Evolutionary conservation across 2,888 invertebrate species (phyloP), one percentile per base, ranked within the genome.

Genomic region (Ectemnius continuus): DNA sequence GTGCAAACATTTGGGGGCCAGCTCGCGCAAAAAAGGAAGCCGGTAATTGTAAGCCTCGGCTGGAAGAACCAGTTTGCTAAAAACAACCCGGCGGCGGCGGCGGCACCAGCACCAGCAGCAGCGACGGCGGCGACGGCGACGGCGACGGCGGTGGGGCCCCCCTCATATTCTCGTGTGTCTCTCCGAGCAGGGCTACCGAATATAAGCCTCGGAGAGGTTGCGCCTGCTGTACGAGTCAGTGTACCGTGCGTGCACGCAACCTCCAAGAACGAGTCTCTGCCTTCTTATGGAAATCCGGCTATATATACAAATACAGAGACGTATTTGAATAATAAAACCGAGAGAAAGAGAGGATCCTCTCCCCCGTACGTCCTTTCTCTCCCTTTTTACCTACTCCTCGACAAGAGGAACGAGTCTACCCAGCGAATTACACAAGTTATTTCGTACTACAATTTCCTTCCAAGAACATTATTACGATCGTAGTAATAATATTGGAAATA

Each of bases 51-150:
- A 80, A 84, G 82, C 82, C 85, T 77, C 79, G 83, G 81, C 78
- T 79, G 83, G 84, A 81, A 86, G 85, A 88, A 88, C 88, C 88
- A 86, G 88, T 88, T 88, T 88, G 87, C 88, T 87, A 88, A 88
- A 88, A 88, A 88, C 85, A 88, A 88, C 86, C 86, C 83, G 83
- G 76, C 80, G 78, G 83, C 86, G 85, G 81, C 81, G 8, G 36
- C 23, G 3, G 23, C n/a, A n/a, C n/a, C n/a, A n/a, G n/a, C n/a
- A n/a, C 86, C 83, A 82, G 76, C 80, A 76, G 83, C 86, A 84
- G 81, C 81, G 8, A 8, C 23, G 3, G 23, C 23, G 3, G 23
- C 23, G 20, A 20, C 20, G 20, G 2, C 20, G 20, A 2, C 20
- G 23, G 2, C 23, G 23, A 3, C 23, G 76, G 82, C 86, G 85